These are phyloP conservation scores for Scleropages formosus DNA, from an alignment of 2,797 vertebrate genomes.

Conservation along the genomic window DNA sequence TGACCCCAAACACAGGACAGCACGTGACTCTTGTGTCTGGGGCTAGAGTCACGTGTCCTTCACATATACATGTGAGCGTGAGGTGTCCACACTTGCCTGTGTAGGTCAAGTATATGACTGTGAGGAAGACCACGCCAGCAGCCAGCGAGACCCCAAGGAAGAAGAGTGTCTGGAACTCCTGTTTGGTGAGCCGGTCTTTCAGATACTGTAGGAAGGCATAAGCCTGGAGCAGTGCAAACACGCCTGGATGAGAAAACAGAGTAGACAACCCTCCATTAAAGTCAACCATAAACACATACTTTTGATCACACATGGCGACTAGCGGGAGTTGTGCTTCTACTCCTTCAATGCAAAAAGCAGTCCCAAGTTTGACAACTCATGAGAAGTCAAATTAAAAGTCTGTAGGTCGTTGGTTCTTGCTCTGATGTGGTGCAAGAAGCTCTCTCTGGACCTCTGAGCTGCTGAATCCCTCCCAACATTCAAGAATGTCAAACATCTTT, in stretches of 20 bases:
- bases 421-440: too few species aligned
- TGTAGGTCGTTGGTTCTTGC: too few species aligned
- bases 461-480: too few species aligned
- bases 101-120: constrained; percentile 97
- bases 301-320: too few species aligned
- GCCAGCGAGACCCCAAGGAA: constrained; percentile 94
- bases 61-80: background rate
- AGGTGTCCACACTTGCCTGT: constrained; percentile 75
- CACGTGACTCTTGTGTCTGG: too few species aligned
- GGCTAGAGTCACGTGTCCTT: too few species aligned
- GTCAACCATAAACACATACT: background rate
- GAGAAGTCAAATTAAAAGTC: too few species aligned
- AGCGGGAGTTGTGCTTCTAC: constrained; percentile 23
- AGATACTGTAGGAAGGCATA: constrained; percentile 97
- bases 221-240: constrained; percentile 93
- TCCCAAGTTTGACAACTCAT: too few species aligned
- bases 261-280: background rate
- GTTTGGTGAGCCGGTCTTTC: constrained; percentile 91
- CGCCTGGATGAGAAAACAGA: constrained; percentile 64
- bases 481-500: too few species aligned
- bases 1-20: too few species aligned
- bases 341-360: too few species aligned
- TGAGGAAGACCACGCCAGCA: constrained; percentile 91
- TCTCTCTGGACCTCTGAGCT: too few species aligned
- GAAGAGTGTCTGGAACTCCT: constrained; percentile 98